phyloP scores from a whole-genome alignment of 1,140 invertebrate species.

The Mya arenaria region DNA sequence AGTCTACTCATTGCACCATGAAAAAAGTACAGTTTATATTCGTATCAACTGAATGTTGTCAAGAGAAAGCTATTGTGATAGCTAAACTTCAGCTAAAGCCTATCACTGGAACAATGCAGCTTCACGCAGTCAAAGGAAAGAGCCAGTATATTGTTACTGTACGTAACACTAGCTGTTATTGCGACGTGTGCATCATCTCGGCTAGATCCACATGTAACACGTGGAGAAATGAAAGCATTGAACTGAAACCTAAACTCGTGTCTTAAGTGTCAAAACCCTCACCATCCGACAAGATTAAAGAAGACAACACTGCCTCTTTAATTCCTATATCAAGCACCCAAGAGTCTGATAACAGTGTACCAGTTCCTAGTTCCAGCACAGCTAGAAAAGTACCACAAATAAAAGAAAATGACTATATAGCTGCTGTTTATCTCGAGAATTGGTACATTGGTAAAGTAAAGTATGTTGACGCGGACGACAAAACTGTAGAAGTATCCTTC shows the following conservation, averaged over 20 bases:
- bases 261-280: no score
- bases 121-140: slow-evolving; percentile 54
- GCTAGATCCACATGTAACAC: no score
- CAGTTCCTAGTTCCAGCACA: no score
- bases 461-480: neutral
- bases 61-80: slow-evolving; percentile 20
- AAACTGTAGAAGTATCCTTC: slow-evolving; percentile 11
- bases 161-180: neutral
- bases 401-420: neutral
- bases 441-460: slow-evolving; percentile 29
- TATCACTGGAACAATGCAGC: slow-evolving; percentile 53
- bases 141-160: slow-evolving; percentile 20
- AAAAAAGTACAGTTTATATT: slow-evolving; percentile 33
- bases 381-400: no score
- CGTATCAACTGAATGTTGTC: slow-evolving; percentile 6
- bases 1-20: slow-evolving; percentile 22
- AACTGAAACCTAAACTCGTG: no score
- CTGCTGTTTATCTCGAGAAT: neutral
- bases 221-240: no score
- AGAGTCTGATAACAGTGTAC: no score
- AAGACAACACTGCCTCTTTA: no score
- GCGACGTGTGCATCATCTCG: no score
- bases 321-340: no score
- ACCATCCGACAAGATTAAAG: no score
- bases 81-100: neutral